phyloP scores from a whole-genome alignment of 92 coral and sea anemone genomes.

The Parazoanthus atlanticus region DNA sequence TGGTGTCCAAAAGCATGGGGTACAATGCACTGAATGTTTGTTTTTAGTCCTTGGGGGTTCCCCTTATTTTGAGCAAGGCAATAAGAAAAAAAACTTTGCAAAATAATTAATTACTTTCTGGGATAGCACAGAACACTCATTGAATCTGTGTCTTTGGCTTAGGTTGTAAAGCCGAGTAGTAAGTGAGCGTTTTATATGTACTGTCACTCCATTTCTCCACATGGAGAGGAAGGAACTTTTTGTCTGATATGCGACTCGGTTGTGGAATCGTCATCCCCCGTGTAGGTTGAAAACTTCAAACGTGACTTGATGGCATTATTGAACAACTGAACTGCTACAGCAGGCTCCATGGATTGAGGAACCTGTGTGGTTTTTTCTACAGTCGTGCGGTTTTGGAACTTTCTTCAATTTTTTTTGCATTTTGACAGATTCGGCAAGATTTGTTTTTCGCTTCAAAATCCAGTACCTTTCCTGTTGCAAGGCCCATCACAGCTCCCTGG shows the following conservation, averaged over 20 bases:
- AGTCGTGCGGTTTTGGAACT: conserved; percentile 42
- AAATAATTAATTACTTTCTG: conserved; percentile 29
- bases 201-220: conserved; percentile 50
- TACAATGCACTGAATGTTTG: conserved; percentile 36
- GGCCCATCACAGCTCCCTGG: conserved; percentile 60
- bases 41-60: conserved; percentile 34
- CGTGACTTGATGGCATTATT: conserved; percentile 32
- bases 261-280: conserved; percentile 30
- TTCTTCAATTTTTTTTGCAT: conserved; percentile 4
- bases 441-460: conserved; percentile 40
- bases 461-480: conserved; percentile 49
- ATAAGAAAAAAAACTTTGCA: conserved; percentile 51
- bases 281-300: conserved; percentile 32
- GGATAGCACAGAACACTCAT: conserved; percentile 26
- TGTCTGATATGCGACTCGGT: not conserved
- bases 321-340: conserved; percentile 36
- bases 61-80: conserved; percentile 52
- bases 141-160: not conserved
- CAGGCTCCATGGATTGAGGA: conserved; percentile 54
- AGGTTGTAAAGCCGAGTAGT: conserved; percentile 21
- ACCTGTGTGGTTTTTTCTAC: conserved; percentile 52
- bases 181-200: conserved; percentile 47
- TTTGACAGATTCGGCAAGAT: conserved; percentile 40
- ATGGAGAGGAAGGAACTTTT: conserved; percentile 52
- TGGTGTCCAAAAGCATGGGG: conserved; percentile 59